phyloP scores from a whole-genome alignment of 37 sponge, comb jelly and placozoan genomes.

The Mnemiopsis leidyi region DNA sequence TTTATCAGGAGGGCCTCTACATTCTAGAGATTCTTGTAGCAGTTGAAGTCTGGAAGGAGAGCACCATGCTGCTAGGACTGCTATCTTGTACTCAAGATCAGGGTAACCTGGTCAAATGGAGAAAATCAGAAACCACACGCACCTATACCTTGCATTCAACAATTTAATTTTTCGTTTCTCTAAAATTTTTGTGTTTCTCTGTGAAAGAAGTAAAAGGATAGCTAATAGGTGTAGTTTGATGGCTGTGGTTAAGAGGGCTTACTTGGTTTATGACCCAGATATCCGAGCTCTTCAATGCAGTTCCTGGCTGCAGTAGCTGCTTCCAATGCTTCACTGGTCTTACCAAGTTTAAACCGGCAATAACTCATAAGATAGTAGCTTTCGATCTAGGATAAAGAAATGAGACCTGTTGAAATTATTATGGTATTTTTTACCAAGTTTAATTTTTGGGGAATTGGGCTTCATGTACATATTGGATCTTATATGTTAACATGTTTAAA shows the following conservation, averaged over 20 bases:
- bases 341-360: slow-evolving; percentile 11
- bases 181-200: too few species aligned
- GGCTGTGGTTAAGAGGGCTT: neutral
- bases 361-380: neutral
- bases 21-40: neutral
- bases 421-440: too few species aligned
- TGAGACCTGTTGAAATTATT: too few species aligned
- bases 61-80: slow-evolving; percentile 25
- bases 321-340: neutral
- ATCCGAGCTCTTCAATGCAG: slow-evolving; percentile 46
- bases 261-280: neutral
- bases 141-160: too few species aligned
- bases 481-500: too few species aligned
- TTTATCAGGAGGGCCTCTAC: neutral
- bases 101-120: neutral
- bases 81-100: neutral
- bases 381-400: neutral
- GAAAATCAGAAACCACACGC: too few species aligned
- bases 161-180: too few species aligned
- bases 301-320: slow-evolving; percentile 58
- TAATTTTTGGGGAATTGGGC: too few species aligned
- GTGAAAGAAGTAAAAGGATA: too few species aligned
- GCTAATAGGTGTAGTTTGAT: too few species aligned
- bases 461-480: too few species aligned
- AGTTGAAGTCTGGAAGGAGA: neutral